Conservation (phyloP, 2,888 invertebrate genomes). For the Aporophyla nigra region DNA sequence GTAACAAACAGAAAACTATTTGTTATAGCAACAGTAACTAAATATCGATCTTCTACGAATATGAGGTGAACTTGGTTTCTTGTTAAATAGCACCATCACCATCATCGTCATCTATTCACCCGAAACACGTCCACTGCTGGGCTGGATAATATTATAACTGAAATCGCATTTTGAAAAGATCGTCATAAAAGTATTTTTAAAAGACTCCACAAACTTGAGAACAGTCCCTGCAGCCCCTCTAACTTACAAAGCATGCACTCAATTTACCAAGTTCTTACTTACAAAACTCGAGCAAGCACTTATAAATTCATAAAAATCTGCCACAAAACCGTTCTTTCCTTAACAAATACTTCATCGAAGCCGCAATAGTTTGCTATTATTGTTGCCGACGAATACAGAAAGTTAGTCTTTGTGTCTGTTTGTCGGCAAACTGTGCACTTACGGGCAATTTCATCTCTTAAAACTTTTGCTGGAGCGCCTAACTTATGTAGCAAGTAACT, state of each 20-base stretch:
- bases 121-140: not conserved
- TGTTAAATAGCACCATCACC: not conserved
- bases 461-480: slow-evolving; percentile 46
- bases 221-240: slow-evolving; percentile 14
- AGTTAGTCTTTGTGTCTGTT: slow-evolving; percentile 58
- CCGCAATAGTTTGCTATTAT: slow-evolving; percentile 59
- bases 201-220: slow-evolving; percentile 30
- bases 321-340: slow-evolving; percentile 30
- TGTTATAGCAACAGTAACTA: not conserved
- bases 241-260: slow-evolving; percentile 42
- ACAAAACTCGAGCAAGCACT: slow-evolving; percentile 38
- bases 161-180: slow-evolving; percentile 2
- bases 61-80: not conserved
- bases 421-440: slow-evolving; percentile 64
- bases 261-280: slow-evolving; percentile 37
- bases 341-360: slow-evolving; percentile 52
- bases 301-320: slow-evolving; percentile 59
- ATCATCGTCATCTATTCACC: not conserved
- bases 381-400: slow-evolving; percentile 58
- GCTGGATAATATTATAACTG: not conserved
- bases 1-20: no score
- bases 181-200: slow-evolving; percentile 26
- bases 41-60: not conserved
- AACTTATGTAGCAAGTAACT: slow-evolving; percentile 50
- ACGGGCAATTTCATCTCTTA: slow-evolving; percentile 62